phyloP scores from a whole-genome alignment of 1,140 invertebrate species.

The Tetramorium parvispinum region DNA sequence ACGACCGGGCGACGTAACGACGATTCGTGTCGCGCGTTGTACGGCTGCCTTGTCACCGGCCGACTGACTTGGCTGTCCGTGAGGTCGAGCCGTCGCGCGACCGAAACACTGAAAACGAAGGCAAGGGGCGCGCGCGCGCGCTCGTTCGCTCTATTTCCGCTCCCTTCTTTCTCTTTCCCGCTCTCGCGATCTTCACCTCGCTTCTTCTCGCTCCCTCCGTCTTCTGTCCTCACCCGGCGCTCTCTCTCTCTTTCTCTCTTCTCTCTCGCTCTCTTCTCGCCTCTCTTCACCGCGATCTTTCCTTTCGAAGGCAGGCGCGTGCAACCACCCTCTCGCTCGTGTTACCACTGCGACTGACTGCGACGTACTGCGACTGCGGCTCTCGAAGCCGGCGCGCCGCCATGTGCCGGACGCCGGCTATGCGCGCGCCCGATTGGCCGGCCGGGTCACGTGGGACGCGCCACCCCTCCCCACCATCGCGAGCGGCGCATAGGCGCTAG shows the following conservation, averaged over 20 bases:
- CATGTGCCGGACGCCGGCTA: conserved; percentile 83
- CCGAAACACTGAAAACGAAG: conserved; percentile 73
- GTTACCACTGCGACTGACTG: conserved; percentile 84
- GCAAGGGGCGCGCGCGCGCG: conserved; percentile 70
- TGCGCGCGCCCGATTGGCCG: conserved; percentile 72
- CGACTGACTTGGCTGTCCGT: conserved; percentile 66
- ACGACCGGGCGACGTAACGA: conserved; percentile 59
- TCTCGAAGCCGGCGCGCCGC: conserved; percentile 73
- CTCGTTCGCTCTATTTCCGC: conserved; percentile 19
- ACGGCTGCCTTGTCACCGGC: conserved; percentile 71
- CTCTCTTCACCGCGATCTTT: conserved; percentile 70
- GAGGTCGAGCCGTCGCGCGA: conserved; percentile 71
- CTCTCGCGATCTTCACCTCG: not conserved
- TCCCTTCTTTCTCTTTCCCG: conserved; percentile 35
- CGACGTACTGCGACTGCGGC: conserved; percentile 82
- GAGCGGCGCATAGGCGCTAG: conserved; percentile 55
- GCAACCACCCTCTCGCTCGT: conserved; percentile 83
- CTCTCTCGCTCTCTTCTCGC: conserved; percentile 27
- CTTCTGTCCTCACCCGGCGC: conserved; percentile 20
- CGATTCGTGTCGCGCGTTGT: conserved; percentile 66
- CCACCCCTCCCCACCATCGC: conserved; percentile 70
- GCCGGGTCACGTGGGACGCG: conserved; percentile 75
- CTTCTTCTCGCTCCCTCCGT: conserved; percentile 60
- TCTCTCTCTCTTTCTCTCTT: not conserved
- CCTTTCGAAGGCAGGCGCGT: conserved; percentile 78